These are phyloP conservation scores for Agrotis segetum DNA, from an alignment of 2,888 invertebrate species.

Conservation along the genomic window DNA sequence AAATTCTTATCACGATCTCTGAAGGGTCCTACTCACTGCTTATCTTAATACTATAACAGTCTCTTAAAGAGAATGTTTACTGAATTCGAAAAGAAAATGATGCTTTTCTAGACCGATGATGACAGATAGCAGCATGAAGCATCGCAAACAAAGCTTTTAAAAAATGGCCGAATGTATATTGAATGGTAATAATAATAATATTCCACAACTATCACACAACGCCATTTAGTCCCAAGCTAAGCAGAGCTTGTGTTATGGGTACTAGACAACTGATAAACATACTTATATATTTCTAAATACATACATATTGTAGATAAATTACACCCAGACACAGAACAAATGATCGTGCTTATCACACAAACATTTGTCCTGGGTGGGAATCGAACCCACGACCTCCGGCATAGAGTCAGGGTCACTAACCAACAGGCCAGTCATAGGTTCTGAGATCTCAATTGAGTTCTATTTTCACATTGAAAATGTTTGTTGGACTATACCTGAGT, in stretches of 20 bases:
- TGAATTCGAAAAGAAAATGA: conserved; percentile 65
- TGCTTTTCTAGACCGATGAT: conserved; percentile 39
- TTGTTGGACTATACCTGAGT: not conserved
- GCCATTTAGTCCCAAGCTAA: too few species aligned
- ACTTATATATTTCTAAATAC: too few species aligned
- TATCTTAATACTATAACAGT: conserved; percentile 73
- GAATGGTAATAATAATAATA: not conserved
- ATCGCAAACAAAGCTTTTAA: conserved; percentile 9
- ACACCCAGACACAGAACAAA: too few species aligned
- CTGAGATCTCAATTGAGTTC: not conserved
- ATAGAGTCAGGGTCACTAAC: too few species aligned
- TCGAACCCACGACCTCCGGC: too few species aligned
- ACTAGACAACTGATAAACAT: too few species aligned
- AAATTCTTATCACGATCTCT: conserved; percentile 71
- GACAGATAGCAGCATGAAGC: conserved; percentile 14
- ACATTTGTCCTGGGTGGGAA: too few species aligned
- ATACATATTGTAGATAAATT: too few species aligned
- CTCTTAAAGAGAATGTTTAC: conserved; percentile 70
- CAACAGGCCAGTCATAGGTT: too few species aligned
- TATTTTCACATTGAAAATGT: not conserved
- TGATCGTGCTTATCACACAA: too few species aligned
- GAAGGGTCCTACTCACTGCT: conserved; percentile 65
- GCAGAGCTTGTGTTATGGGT: too few species aligned
- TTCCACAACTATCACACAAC: too few species aligned
- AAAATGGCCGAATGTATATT: not conserved